These are phyloP conservation scores for Barypeithes pellucidus DNA, from an alignment of 2,888 invertebrate genomes.

Conservation along the genomic window DNA sequence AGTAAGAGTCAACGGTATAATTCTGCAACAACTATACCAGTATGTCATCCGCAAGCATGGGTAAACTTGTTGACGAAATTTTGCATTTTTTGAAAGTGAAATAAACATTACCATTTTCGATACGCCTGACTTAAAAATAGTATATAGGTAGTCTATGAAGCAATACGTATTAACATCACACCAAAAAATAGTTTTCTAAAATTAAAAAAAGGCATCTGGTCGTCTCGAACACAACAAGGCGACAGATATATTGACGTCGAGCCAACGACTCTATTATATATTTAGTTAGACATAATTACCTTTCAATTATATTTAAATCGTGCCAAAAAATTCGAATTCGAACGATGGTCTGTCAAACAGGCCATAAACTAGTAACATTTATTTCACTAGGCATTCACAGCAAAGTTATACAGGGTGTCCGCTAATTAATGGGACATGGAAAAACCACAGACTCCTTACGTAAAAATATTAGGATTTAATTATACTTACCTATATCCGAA, in stretches of 20 bases:
- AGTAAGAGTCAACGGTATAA: too few relatives aligned
- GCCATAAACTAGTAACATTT: background rate
- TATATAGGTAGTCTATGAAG: background rate
- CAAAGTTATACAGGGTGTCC: too few relatives aligned
- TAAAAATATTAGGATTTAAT: too few relatives aligned
- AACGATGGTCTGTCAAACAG: slow-evolving; percentile 7
- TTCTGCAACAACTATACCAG: too few relatives aligned
- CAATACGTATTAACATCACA: slow-evolving; percentile 15
- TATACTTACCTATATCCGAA: too few relatives aligned
- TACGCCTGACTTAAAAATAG: background rate
- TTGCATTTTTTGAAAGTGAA: too few relatives aligned
- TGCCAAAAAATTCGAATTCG: slow-evolving; percentile 7
- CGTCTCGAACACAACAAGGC: slow-evolving; percentile 21
- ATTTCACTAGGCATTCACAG: too few relatives aligned
- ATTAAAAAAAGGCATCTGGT: slow-evolving; percentile 26
- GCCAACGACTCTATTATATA: slow-evolving; percentile 35
- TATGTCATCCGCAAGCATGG: too few relatives aligned
- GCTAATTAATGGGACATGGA: too few relatives aligned
- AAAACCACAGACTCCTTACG: too few relatives aligned
- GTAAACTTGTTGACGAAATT: too few relatives aligned
- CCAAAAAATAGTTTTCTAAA: slow-evolving; percentile 34
- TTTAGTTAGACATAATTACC: slow-evolving; percentile 32
- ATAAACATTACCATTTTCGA: background rate
- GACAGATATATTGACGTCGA: slow-evolving; percentile 24
- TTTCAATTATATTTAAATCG: slow-evolving; percentile 24